These are phyloP conservation scores for Zaprionus vittiger DNA, from an alignment of 1,140 invertebrate genomes.

Conservation along the genomic window DNA sequence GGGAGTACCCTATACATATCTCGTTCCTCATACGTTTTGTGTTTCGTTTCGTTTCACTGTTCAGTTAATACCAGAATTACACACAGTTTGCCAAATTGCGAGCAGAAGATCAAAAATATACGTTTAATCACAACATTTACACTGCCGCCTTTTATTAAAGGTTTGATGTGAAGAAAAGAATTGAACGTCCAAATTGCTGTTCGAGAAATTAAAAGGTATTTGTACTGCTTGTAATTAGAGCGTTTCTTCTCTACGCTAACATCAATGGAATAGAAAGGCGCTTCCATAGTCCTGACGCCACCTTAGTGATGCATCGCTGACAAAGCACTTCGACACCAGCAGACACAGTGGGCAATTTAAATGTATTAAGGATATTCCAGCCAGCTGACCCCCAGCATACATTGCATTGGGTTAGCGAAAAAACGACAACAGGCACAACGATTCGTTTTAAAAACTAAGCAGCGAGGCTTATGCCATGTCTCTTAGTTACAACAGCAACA, in stretches of 20 bases:
- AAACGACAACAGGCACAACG: constrained; percentile 61
- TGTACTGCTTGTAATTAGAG: background rate
- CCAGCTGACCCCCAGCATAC: constrained; percentile 34
- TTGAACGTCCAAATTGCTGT: background rate
- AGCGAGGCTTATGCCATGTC: constrained; percentile 63
- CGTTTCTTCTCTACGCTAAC: constrained; percentile 4
- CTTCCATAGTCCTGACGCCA: no score
- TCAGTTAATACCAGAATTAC: background rate
- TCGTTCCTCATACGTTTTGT: background rate
- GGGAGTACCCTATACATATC: background rate
- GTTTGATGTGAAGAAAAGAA: background rate
- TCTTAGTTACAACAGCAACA: constrained; percentile 22
- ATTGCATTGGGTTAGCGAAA: constrained; percentile 45
- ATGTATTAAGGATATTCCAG: constrained; percentile 59
- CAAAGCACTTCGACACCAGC: constrained; percentile 41
- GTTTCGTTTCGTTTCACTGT: background rate
- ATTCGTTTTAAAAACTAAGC: constrained; percentile 75
- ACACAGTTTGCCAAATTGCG: background rate
- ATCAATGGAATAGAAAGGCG: no score
- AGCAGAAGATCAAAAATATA: no score
- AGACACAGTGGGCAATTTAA: constrained; percentile 53
- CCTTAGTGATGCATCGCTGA: constrained; percentile 7
- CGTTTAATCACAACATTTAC: background rate
- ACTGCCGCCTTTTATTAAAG: background rate
- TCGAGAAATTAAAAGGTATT: background rate